Evolutionary conservation across 2,888 invertebrate species (phyloP).

Genomic region (Gasteruption jaculator): DNA sequence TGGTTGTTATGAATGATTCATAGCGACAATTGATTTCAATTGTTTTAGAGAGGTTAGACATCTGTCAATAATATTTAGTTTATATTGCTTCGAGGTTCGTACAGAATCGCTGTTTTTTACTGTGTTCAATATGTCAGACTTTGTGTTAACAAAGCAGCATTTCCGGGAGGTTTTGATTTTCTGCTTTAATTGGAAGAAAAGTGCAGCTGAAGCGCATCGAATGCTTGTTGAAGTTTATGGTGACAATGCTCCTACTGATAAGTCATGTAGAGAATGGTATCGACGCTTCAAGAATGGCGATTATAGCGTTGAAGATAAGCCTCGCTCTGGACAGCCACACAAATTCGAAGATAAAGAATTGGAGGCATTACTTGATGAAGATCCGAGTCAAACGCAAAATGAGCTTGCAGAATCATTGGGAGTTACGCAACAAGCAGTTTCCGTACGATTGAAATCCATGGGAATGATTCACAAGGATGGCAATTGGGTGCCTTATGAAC

Average conservation of each 20-base stretch:
- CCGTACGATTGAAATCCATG: constrained; percentile 23
- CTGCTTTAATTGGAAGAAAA: constrained; percentile 13
- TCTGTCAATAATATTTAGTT: no score
- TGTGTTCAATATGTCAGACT: no score
- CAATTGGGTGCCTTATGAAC: constrained; percentile 18
- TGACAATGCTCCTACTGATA: constrained; percentile 8
- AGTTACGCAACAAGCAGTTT: constrained; percentile 22
- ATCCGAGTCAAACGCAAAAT: constrained; percentile 24
- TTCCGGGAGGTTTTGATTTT: constrained; percentile 8
- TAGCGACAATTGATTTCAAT: no score
- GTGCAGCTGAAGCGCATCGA: constrained; percentile 19
- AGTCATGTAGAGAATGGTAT: constrained; percentile 17
- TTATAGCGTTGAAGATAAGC: constrained; percentile 21
- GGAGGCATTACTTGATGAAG: constrained; percentile 21
- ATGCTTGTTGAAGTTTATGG: constrained; percentile 14
- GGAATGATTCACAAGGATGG: constrained; percentile 19
- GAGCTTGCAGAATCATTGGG: constrained; percentile 21
- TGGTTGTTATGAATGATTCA: no score
- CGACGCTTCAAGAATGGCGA: constrained; percentile 21
- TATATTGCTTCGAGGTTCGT: no score
- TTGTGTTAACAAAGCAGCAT: no score
- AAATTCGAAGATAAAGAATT: constrained; percentile 23
- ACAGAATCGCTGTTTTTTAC: no score
- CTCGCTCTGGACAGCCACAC: constrained; percentile 14
- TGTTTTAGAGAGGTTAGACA: no score